phyloP scores from a whole-genome alignment of 2,888 invertebrate species.

The Dioctria linearis region DNA sequence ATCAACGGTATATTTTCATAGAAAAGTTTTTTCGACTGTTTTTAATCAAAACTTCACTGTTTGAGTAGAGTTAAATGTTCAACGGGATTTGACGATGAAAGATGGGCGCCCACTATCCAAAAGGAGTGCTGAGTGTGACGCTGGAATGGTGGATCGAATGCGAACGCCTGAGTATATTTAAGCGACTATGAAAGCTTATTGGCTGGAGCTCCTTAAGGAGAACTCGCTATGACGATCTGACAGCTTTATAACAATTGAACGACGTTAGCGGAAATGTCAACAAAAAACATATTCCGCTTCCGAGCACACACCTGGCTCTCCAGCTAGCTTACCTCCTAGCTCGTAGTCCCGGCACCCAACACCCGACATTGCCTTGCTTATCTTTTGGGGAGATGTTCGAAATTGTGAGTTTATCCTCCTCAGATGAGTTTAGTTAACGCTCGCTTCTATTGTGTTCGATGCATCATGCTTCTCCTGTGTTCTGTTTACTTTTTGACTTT shows the following conservation, averaged over 20 bases:
- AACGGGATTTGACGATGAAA: constrained; percentile 15
- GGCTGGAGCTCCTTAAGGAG: constrained; percentile 8
- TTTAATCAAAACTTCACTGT: constrained; percentile 52
- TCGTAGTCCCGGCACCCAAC: background rate
- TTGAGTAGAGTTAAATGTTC: constrained; percentile 40
- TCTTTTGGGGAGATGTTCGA: constrained; percentile 14
- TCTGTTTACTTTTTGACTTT: constrained; percentile 29
- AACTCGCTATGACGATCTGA: constrained; percentile 10
- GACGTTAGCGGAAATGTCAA: constrained; percentile 20
- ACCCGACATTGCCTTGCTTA: background rate
- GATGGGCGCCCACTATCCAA: background rate
- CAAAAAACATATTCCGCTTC: constrained; percentile 19
- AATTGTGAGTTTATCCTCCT: constrained; percentile 10
- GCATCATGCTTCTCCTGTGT: background rate
- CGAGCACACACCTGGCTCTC: no score
- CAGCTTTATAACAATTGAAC: constrained; percentile 14
- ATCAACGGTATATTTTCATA: background rate
- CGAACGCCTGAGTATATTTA: constrained; percentile 10
- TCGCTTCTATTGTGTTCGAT: background rate
- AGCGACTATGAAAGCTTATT: background rate
- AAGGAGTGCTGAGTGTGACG: no score
- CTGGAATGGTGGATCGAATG: background rate
- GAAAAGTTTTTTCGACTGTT: constrained; percentile 25
- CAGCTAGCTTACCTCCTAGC: no score
- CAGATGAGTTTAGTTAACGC: background rate